Evolutionary conservation across 2,797 vertebrate genomes (phyloP).

Genomic region (Pelodytes ibericus): DNA sequence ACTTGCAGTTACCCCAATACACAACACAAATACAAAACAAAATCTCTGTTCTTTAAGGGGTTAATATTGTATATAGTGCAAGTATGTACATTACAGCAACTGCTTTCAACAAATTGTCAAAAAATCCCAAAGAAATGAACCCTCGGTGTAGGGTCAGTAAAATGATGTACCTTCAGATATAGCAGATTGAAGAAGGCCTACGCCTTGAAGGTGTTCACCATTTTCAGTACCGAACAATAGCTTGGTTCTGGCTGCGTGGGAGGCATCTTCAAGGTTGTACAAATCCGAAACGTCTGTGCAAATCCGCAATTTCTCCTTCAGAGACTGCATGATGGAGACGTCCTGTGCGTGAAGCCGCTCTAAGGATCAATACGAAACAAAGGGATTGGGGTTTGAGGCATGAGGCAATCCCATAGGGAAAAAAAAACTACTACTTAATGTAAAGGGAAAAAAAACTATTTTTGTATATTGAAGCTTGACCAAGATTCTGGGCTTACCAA

Average conservation of each 20-base stretch:
- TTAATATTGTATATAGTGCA: not conserved
- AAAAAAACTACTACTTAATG: too few relatives aligned
- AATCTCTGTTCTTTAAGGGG: not conserved
- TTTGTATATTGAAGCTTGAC: too few relatives aligned
- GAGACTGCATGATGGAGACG: conserved; percentile 77
- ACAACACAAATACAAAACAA: too few relatives aligned
- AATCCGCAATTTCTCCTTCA: conserved; percentile 89
- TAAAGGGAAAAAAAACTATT: too few relatives aligned
- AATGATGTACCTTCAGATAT: conserved; percentile 82
- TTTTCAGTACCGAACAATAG: conserved; percentile 81
- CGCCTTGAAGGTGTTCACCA: conserved; percentile 86
- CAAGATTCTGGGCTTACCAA: too few relatives aligned
- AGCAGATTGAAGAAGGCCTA: conserved; percentile 82
- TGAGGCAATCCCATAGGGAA: too few relatives aligned
- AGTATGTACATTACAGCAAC: not conserved
- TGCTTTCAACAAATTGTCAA: not conserved
- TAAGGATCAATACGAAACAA: conserved; percentile 57
- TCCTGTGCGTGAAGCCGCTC: conserved; percentile 85
- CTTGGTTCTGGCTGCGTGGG: conserved; percentile 61
- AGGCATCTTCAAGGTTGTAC: conserved; percentile 74
- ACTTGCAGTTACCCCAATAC: too few relatives aligned
- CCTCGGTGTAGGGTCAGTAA: not conserved
- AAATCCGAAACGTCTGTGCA: conserved; percentile 86
- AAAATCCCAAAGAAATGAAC: not conserved
- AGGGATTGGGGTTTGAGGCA: not conserved